phyloP scores from a whole-genome alignment of 1,140 invertebrate genomes.

The Scaptomyza pallida region DNA sequence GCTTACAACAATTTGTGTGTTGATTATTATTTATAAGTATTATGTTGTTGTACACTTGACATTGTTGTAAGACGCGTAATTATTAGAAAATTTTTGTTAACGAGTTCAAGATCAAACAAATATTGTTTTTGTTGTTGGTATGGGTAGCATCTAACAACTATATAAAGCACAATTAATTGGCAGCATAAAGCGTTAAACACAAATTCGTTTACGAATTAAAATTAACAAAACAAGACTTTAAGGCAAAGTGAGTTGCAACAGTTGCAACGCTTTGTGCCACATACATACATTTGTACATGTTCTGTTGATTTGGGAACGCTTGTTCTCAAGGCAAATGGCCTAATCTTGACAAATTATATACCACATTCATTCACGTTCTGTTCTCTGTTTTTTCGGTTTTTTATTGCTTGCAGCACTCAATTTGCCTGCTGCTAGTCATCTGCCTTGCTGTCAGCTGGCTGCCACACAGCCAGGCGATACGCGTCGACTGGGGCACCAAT shows the following conservation, averaged over 20 bases:
- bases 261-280: constrained; percentile 21
- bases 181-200: constrained; percentile 20
- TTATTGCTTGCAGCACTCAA: constrained; percentile 55
- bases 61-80: constrained; percentile 61
- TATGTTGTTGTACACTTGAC: constrained; percentile 64
- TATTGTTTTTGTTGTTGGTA: neutral
- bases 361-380: constrained; percentile 29
- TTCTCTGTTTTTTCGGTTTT: neutral
- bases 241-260: constrained; percentile 23
- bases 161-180: constrained; percentile 78
- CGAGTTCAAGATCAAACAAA: constrained; percentile 69
- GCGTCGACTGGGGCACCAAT: constrained; percentile 85
- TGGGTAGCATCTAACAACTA: constrained; percentile 62
- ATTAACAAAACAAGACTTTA: constrained; percentile 2
- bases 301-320: constrained; percentile 11
- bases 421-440: constrained; percentile 79
- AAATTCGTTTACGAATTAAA: constrained; percentile 21
- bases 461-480: constrained; percentile 61
- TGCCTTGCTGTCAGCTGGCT: constrained; percentile 49
- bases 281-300: neutral
- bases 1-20: constrained; percentile 41
- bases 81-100: constrained; percentile 60
- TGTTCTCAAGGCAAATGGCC: constrained; percentile 13
- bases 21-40: too few species aligned
- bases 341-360: constrained; percentile 35